Evolutionary conservation across 2,113 vertebrate species (phyloP), one percentile per base, ranked within the genome.

Genomic region (Pitta sordida): DNA sequence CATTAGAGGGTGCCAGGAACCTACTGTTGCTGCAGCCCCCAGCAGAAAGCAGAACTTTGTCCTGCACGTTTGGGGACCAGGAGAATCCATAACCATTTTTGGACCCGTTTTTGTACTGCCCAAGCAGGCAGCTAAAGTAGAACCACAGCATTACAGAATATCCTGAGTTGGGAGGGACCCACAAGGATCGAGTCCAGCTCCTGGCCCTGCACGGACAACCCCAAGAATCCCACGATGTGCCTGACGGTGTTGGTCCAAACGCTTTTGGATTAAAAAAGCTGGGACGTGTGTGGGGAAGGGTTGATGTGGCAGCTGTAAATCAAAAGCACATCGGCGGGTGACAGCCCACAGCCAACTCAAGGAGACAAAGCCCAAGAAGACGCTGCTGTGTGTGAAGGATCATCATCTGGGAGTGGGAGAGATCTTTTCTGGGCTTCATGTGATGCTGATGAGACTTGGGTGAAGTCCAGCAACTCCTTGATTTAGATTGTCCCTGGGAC

Each of bases 1-100:
- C 97, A 96, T 94, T 91, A 91, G 96, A 96, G 96, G 97, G 96
- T 96, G 95, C 96, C 95, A 91, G 88, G 93, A 83, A 71, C 86
- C 78, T 81, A 18, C 85, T 73, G 90, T 96, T 91, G 93, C 84
- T 81, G 17, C 85, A 82, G 79, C 87, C 78, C 73, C 73, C 39
- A 13, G 87, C 36, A 63, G 78, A 82, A 74, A 91, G 83, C 32
- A 7, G 64, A 19, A n/a, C 49, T 88, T 59, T 8, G 41, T 7
- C 44, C 56, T 9, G 13, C 6, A 8, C n/a, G 0, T 84, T 81
- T 51, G 15, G 51, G 27, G 78, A 18, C 55, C 8, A 3, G 44
- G 26, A 10, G 11, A 30, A 70, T 34, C 85, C 9, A 0, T 15
- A 5, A n/a, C 23, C 37, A 2, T 69, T 43, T 75, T 19, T 36